A percentile compares a stretch with the other conserved stretches of the same genome.
Evolutionary conservation across 2,888 invertebrate species (phyloP).

Genomic region (Alloscopus bannaensis): DNA sequence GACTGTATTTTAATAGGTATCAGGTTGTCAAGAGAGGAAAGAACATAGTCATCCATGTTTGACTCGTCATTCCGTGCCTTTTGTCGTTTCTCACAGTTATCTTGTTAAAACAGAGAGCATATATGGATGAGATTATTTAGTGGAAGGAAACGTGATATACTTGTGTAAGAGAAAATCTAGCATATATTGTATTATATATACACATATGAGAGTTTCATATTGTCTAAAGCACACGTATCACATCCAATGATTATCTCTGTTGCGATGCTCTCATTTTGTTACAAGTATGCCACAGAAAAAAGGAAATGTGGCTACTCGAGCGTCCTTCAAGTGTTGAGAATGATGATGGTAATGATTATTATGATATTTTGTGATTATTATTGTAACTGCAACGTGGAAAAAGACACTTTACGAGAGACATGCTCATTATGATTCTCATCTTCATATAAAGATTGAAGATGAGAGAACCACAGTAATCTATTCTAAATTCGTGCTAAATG

Average conservation of each 20-base stretch:
- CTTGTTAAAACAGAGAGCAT: not conserved
- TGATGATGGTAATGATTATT: constrained; percentile 1
- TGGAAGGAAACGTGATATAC: too few relatives aligned
- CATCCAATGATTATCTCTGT: not conserved
- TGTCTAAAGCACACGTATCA: not conserved
- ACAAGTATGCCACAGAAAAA: not conserved
- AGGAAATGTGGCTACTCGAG: not conserved
- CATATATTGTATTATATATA: not conserved
- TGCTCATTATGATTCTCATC: too few relatives aligned
- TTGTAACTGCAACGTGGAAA: too few relatives aligned
- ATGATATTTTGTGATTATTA: too few relatives aligned
- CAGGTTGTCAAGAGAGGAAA: not conserved
- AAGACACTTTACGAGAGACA: too few relatives aligned
- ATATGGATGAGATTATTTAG: too few relatives aligned
- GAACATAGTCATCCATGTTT: not conserved
- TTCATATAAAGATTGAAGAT: too few relatives aligned
- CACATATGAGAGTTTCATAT: not conserved
- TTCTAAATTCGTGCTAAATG: too few relatives aligned
- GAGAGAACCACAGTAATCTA: too few relatives aligned
- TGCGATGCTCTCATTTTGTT: not conserved
- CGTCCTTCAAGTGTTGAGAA: not conserved
- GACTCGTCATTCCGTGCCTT: not conserved
- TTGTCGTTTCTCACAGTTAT: not conserved
- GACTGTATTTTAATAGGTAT: not conserved
- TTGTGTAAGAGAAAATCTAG: not conserved